These are phyloP conservation scores for Acanthornis magna DNA, from an alignment of 2,797 vertebrate genomes.

Conservation along the genomic window DNA sequence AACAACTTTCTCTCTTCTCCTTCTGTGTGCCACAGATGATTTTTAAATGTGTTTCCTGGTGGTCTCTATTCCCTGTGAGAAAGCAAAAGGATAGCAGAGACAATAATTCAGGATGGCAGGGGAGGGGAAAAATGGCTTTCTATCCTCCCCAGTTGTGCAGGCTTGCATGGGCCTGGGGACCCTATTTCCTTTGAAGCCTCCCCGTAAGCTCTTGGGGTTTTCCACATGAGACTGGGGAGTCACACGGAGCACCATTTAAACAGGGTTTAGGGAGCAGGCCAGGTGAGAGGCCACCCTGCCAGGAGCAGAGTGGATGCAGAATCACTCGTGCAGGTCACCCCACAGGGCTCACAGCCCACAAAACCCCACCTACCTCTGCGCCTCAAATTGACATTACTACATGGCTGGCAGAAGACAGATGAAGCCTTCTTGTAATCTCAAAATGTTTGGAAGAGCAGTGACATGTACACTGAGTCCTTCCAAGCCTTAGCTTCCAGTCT, in stretches of 20 bases:
- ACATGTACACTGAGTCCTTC: background rate
- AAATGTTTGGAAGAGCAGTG: background rate
- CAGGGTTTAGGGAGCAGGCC: background rate
- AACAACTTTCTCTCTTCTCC: conserved; percentile 73
- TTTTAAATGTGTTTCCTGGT: conserved; percentile 58
- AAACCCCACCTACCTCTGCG: fast-evolving
- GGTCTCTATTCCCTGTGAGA: conserved; percentile 54
- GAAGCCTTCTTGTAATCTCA: background rate
- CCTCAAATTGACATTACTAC: background rate
- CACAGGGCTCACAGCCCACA: background rate
- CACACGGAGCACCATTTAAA: fast-evolving
- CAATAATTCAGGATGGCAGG: background rate
- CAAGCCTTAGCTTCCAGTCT: background rate
- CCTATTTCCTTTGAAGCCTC: background rate
- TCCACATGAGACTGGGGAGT: background rate
- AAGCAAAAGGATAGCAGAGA: conserved; percentile 29
- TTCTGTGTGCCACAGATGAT: conserved; percentile 71
- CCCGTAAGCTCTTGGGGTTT: background rate
- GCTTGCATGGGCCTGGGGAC: fast-evolving
- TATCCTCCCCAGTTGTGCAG: background rate
- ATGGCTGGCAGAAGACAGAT: background rate
- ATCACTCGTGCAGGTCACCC: fast-evolving
- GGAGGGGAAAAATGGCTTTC: background rate
- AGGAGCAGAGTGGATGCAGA: background rate
- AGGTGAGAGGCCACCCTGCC: background rate